Percentiles rank a stretch among this genome's conserved stretches.
phyloP scores from a whole-genome alignment of 1,140 invertebrate species.

The Archivesica marissinica region DNA sequence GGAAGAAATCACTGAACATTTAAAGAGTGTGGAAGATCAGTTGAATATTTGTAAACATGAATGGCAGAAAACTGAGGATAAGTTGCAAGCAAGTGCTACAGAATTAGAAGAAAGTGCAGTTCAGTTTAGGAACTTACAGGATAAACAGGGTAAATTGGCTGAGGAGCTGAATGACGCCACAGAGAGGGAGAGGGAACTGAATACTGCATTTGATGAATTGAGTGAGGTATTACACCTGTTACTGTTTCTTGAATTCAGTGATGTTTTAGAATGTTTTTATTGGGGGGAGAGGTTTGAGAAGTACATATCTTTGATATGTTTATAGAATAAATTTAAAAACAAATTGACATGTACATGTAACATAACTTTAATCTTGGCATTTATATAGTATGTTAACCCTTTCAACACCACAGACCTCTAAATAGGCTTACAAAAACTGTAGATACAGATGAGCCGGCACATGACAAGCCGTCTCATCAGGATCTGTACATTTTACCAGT shows the following conservation, averaged over 20 bases:
- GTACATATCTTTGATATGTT: too few species aligned
- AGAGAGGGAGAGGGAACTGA: constrained; percentile 50
- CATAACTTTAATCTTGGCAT: background rate
- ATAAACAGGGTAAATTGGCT: constrained; percentile 41
- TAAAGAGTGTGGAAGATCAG: constrained; percentile 19
- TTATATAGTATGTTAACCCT: too few species aligned
- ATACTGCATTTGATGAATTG: constrained; percentile 58
- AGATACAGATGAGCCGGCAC: too few species aligned
- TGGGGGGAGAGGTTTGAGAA: too few species aligned
- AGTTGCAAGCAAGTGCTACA: background rate
- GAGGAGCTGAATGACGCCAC: constrained; percentile 51
- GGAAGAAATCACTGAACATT: constrained; percentile 17
- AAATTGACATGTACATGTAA: too few species aligned
- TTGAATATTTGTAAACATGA: background rate
- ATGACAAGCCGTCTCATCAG: too few species aligned
- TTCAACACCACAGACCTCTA: too few species aligned
- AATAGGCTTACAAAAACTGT: too few species aligned
- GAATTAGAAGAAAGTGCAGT: constrained; percentile 3
- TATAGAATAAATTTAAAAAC: too few species aligned
- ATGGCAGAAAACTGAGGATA: constrained; percentile 16
- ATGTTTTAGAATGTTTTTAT: too few species aligned
- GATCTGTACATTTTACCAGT: too few species aligned
- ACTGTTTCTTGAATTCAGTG: too few species aligned
- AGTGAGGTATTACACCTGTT: constrained; percentile 60
- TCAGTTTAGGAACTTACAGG: constrained; percentile 34